Evolutionary conservation across 1,140 invertebrate genomes (phyloP).

Genomic region (Idris sp.): DNA sequence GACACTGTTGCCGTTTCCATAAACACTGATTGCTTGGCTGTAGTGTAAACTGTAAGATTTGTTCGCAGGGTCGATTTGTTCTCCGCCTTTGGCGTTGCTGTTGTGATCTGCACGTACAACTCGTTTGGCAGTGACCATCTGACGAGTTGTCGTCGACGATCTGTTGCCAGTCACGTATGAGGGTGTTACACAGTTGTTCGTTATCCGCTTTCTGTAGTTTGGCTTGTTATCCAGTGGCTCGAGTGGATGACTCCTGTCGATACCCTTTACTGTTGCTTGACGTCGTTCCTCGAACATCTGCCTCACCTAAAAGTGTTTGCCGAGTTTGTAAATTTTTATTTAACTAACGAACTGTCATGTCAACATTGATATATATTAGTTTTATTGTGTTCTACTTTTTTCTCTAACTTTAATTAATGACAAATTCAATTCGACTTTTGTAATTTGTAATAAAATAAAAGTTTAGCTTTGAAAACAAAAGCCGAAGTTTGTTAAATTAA

Average conservation of each 20-base stretch:
- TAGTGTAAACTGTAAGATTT: slow-evolving; percentile 56
- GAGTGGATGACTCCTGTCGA: slow-evolving; percentile 88
- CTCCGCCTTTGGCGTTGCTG: slow-evolving; percentile 72
- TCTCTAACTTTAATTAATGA: too few species aligned
- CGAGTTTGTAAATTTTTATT: slow-evolving; percentile 22
- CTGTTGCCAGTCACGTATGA: slow-evolving; percentile 56
- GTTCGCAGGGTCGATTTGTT: slow-evolving; percentile 70
- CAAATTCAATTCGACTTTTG: too few species aligned
- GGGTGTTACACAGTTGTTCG: slow-evolving; percentile 55
- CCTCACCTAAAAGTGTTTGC: slow-evolving; percentile 53
- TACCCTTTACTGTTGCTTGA: slow-evolving; percentile 83
- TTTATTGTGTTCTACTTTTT: too few species aligned
- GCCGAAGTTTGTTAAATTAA: too few species aligned
- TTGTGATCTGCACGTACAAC: slow-evolving; percentile 68
- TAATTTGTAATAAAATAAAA: too few species aligned
- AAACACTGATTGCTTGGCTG: slow-evolving; percentile 59
- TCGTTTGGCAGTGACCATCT: slow-evolving; percentile 69
- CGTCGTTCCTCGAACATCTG: slow-evolving; percentile 87
- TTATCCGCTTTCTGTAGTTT: slow-evolving; percentile 73
- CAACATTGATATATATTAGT: too few species aligned
- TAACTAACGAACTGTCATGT: slow-evolving; percentile 12
- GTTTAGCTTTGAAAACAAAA: not conserved
- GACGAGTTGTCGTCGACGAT: slow-evolving; percentile 65
- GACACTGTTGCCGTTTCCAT: slow-evolving; percentile 60
- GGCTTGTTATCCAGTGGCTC: slow-evolving; percentile 81